phyloP scores from a whole-genome alignment of 2,797 vertebrate genomes.

The Anniella stebbinsi region DNA sequence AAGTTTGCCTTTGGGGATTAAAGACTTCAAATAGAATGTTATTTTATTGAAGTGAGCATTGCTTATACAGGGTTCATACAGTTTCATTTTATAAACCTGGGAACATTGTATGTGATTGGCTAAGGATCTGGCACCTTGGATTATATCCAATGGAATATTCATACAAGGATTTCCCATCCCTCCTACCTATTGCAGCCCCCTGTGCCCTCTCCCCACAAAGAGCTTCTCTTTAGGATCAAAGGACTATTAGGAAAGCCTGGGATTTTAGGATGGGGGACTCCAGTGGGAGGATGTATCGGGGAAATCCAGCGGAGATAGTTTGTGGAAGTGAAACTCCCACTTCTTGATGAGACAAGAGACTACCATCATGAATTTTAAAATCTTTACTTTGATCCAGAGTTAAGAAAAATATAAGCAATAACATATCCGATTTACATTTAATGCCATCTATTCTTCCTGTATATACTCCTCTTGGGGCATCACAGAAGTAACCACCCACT shows the following conservation, averaged over 20 bases:
- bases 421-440: neutral
- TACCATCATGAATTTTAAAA: neutral
- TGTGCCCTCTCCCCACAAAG: neutral
- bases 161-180: accelerated
- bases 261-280: neutral
- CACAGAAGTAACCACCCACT: neutral
- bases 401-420: accelerated
- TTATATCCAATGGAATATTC: neutral
- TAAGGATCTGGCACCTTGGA: neutral
- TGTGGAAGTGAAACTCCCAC: neutral
- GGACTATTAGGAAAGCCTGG: neutral
- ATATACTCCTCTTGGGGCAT: neutral
- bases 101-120: neutral
- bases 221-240: neutral
- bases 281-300: neutral
- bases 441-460: neutral
- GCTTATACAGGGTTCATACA: neutral
- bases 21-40: neutral
- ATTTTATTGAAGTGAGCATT: neutral
- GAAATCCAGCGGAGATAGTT: neutral
- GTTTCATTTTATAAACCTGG: neutral
- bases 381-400: neutral
- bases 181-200: neutral
- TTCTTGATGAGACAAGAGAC: neutral
- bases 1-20: neutral